Percentiles rank a stretch among this genome's conserved stretches.
Evolutionary conservation across 2,888 invertebrate species (phyloP).

Genomic region (Pristionchus mayeri): DNA sequence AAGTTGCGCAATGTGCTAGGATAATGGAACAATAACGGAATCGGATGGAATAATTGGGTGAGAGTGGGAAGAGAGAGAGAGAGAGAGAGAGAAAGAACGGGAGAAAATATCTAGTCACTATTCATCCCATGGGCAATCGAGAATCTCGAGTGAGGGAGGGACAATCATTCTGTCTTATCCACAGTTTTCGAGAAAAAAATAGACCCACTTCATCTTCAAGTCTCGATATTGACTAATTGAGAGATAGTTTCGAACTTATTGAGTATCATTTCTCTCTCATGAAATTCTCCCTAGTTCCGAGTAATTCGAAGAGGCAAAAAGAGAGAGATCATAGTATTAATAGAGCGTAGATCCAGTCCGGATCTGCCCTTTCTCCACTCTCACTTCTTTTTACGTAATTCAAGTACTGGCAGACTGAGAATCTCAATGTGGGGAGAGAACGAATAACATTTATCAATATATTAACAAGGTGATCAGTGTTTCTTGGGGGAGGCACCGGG

Average conservation of each 20-base stretch:
- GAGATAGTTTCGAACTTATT: not conserved
- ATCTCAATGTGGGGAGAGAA: not conserved
- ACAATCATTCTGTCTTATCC: not conserved
- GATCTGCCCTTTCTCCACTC: not conserved
- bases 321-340: conserved; percentile 19
- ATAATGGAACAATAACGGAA: not conserved
- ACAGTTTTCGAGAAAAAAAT: not conserved
- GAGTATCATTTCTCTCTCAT: not conserved
- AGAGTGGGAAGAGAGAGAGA: not conserved
- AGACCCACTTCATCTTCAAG: too few species aligned
- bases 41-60: conserved; percentile 16
- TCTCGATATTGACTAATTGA: too few species aligned
- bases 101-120: not conserved
- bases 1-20: not conserved
- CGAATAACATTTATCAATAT: conserved; percentile 1
- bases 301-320: not conserved
- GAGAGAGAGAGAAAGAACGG: conserved; percentile 2
- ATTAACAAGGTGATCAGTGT: conserved; percentile 16
- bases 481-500: not conserved
- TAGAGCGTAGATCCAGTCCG: not conserved
- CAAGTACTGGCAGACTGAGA: not conserved
- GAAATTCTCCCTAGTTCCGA: not conserved
- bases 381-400: not conserved
- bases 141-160: not conserved
- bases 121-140: not conserved